These are phyloP conservation scores for Orientallactaga bullata DNA, from an alignment of 2,113 vertebrate species.

Conservation along the genomic window DNA sequence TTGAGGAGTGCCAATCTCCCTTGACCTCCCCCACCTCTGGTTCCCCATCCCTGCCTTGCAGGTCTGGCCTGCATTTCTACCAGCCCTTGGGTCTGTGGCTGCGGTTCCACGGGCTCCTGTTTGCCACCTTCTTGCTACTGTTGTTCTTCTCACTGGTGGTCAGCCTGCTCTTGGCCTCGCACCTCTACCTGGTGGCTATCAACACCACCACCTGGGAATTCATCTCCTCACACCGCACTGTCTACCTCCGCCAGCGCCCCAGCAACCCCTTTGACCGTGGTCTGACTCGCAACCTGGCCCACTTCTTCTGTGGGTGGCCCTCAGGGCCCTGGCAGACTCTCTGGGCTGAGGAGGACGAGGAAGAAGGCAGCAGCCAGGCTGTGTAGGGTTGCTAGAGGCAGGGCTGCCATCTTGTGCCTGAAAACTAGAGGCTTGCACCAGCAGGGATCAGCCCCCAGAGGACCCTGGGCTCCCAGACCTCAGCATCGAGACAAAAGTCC, in stretches of 20 bases:
- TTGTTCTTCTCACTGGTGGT: conserved; percentile 87
- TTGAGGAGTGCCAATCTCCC: not conserved
- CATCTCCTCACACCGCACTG: conserved; percentile 95
- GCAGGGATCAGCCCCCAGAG: too few relatives aligned
- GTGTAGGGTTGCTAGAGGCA: conserved; percentile 41
- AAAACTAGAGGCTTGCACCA: not conserved
- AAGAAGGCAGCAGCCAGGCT: conserved; percentile 68
- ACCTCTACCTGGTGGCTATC: conserved; percentile 95
- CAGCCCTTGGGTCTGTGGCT: conserved; percentile 91
- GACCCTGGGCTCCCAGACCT: not conserved
- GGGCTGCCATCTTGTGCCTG: conserved; percentile 27
- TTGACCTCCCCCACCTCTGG: not conserved
- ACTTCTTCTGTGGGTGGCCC: conserved; percentile 94
- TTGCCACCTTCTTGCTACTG: conserved; percentile 88
- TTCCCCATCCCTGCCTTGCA: conserved; percentile 72
- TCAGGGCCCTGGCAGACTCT: conserved; percentile 93
- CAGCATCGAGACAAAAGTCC: not conserved
- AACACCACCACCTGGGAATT: conserved; percentile 99
- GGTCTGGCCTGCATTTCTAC: conserved; percentile 92
- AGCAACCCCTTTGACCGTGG: conserved; percentile 96
- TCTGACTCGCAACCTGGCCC: conserved; percentile 92
- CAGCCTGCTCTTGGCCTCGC: conserved; percentile 92
- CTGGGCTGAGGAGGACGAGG: conserved; percentile 89
- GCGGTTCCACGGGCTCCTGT: conserved; percentile 88
- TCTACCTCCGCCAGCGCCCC: conserved; percentile 93